Conservation (phyloP, 2,113 vertebrate genomes). For the Phocoena sinus region DNA sequence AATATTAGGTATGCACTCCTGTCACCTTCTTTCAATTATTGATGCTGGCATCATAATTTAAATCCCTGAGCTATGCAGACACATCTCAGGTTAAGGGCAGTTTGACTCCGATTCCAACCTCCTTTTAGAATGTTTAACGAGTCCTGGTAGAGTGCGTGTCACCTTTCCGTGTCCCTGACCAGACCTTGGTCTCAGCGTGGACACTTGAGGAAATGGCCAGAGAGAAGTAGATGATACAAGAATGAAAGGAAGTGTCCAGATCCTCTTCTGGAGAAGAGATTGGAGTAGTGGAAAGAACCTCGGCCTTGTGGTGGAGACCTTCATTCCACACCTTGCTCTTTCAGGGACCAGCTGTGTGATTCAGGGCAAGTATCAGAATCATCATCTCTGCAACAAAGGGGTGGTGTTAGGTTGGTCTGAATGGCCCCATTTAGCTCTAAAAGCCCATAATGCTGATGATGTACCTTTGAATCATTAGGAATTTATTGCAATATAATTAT, state of each 20-base stretch:
- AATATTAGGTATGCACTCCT: not conserved
- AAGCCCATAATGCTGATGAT: not conserved
- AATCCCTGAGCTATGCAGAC: not conserved
- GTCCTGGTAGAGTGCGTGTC: not conserved
- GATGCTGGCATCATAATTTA: not conserved
- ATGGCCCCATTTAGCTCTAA: not conserved
- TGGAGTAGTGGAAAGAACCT: not conserved
- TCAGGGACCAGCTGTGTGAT: not conserved
- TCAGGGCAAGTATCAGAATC: not conserved
- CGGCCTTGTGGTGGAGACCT: not conserved
- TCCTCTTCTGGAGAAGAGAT: not conserved
- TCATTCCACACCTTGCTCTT: not conserved
- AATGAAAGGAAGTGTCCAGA: not conserved
- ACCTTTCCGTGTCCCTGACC: not conserved
- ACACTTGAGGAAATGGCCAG: not conserved
- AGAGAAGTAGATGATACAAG: not conserved
- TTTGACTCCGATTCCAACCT: not conserved
- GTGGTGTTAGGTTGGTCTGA: not conserved
- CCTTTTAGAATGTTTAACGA: not conserved
- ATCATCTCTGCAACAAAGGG: not conserved
- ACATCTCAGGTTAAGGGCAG: not conserved
- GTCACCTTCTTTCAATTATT: not conserved
- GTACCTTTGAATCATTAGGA: not conserved
- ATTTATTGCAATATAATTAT: not conserved
- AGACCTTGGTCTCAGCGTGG: not conserved